Base-by-base conservation (phyloP, 2,888 invertebrate genomes). In the Pseudococcus viburni region DNA sequence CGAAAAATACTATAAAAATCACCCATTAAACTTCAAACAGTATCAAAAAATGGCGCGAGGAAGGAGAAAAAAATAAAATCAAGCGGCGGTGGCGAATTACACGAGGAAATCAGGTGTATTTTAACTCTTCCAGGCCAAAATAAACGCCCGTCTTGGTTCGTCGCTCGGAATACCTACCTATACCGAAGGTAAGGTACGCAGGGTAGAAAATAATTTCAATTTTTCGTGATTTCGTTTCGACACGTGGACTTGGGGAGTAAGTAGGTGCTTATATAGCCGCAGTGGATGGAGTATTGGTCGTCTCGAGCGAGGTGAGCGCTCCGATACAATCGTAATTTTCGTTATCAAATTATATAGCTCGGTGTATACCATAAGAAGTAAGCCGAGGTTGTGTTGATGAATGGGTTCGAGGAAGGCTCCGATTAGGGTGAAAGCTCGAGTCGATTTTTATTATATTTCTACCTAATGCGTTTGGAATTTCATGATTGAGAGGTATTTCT, bases 281-380 rank as follows among this genome's bases (percentile, higher is more conserved):
- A 3, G 26, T 26, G 3, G 33, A 26, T 73, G 12, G 68, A 33
- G 9, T 73, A 19, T 73, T 22, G 33, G 68, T 33, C 26, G 26
- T 73, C 26, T 73, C 26, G 12, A 9, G 22, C 26, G 12, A 12
- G 26, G 4, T 26, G 12, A 26, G 33, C 12, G 5, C 8, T 19
- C 59, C 68, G 68, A 73, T 73, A 73, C 22, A 5, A 73, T 73
- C 68, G 68, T 73, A 73, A 73, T 73, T 26, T 73, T 73, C 68
- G 22, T 73, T 33, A 33, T 73, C 26, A 73, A 73, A 73, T 73
- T 73, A 73, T 73, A 73, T 33, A 33, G 26, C 26, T 33, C 26
- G 26, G 26, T 33, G 68, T 73, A 12, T 33, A 73, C 59, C 11
- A 26, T 33, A 73, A 73, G 33, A 33, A 26, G 68, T 15, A 12